Evolutionary conservation across 1,140 invertebrate species (phyloP).

Genomic region (Drosophila repletoides): DNA sequence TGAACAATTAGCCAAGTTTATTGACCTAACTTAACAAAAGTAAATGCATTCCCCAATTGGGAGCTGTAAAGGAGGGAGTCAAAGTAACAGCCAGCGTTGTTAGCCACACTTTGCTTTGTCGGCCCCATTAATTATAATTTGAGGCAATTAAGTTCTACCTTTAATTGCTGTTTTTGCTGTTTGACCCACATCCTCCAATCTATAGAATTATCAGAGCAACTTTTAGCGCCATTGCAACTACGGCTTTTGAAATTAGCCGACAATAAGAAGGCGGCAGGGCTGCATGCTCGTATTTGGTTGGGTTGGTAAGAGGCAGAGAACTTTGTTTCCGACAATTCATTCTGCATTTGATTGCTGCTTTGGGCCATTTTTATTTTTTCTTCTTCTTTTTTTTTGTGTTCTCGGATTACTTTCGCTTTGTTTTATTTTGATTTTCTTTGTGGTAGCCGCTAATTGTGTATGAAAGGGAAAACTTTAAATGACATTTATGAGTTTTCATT

Average conservation of each 20-base stretch:
- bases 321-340: constrained; percentile 17
- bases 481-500: constrained; percentile 17
- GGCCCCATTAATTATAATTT: constrained; percentile 52
- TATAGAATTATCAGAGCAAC: not conserved
- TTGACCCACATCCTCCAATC: constrained; percentile 38
- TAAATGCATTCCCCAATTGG: not conserved
- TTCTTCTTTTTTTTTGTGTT: constrained; percentile 27
- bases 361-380: constrained; percentile 42
- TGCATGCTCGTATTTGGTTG: too few species aligned
- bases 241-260: constrained; percentile 10
- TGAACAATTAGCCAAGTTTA: too few species aligned
- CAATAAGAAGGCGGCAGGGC: not conserved
- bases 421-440: not conserved
- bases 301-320: constrained; percentile 1
- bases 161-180: constrained; percentile 43
- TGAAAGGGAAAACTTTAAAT: not conserved
- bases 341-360: constrained; percentile 32
- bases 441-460: constrained; percentile 11
- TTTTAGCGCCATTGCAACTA: constrained; percentile 1
- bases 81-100: not conserved
- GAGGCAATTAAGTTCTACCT: constrained; percentile 35
- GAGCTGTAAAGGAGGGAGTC: not conserved
- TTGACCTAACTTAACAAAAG: not conserved
- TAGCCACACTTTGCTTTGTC: not conserved
- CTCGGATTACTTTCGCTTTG: not conserved